A percentile compares a stretch with the other conserved stretches of the same genome.
phyloP scores from a whole-genome alignment of 2,888 invertebrate species.

The Sarcophaga caerulescens region DNA sequence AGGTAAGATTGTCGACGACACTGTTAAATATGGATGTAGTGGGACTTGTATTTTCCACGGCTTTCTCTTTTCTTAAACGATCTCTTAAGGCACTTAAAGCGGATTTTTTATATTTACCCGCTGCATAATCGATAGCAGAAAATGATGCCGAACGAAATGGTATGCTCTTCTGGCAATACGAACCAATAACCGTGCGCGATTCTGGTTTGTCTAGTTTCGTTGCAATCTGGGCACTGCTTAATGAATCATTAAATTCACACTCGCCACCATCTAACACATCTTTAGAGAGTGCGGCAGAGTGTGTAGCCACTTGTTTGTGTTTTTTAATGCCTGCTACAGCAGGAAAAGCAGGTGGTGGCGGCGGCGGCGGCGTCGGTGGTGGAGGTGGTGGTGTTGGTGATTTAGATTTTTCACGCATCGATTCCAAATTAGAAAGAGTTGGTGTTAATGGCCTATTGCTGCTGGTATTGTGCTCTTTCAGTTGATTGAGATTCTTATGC shows the following conservation, averaged over 20 bases:
- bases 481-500: constrained; percentile 21
- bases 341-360: constrained; percentile 12
- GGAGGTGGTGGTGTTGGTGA: constrained; percentile 71
- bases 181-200: constrained; percentile 84
- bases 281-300: neutral
- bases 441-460: constrained; percentile 42
- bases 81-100: constrained; percentile 78
- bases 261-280: constrained; percentile 35
- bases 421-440: constrained; percentile 75
- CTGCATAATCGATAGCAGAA: constrained; percentile 90
- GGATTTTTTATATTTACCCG: constrained; percentile 84
- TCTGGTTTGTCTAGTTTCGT: constrained; percentile 83
- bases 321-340: neutral
- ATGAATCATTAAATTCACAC: constrained; percentile 35
- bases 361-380: neutral
- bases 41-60: constrained; percentile 74
- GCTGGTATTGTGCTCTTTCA: constrained; percentile 57
- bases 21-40: constrained; percentile 72
- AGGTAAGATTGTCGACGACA: constrained; percentile 71
- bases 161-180: constrained; percentile 85
- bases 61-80: constrained; percentile 77
- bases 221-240: constrained; percentile 76
- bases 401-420: constrained; percentile 76
- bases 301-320: neutral
- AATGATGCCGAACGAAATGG: constrained; percentile 93